These are phyloP conservation scores for Ranitomeya variabilis DNA, from an alignment of 2,113 vertebrate species.

Conservation along the genomic window DNA sequence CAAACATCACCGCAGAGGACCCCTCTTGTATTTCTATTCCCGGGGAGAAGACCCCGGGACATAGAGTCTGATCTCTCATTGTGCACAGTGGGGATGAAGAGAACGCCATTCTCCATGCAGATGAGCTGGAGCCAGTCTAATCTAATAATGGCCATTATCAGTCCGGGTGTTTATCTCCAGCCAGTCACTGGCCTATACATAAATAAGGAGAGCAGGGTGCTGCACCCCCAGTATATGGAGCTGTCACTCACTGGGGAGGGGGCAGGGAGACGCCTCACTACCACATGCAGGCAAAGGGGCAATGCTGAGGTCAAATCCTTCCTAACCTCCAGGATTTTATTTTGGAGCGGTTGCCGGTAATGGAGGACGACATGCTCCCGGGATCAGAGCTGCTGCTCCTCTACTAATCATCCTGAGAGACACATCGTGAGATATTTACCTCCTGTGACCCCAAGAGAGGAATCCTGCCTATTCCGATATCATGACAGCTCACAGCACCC, in stretches of 20 bases:
- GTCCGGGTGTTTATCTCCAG: constrained; percentile 8
- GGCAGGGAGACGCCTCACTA: neutral
- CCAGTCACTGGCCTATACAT: neutral
- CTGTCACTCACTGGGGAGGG: neutral
- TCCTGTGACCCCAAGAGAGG: neutral
- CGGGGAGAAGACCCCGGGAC: neutral
- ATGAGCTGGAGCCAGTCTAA: constrained; percentile 39
- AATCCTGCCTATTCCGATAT: neutral
- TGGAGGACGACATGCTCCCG: neutral
- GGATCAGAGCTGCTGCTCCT: neutral
- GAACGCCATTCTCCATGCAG: neutral
- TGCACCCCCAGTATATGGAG: neutral
- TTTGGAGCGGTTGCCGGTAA: neutral
- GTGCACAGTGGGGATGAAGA: constrained; percentile 3
- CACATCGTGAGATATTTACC: neutral
- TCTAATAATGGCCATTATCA: constrained; percentile 24
- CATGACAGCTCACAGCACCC: neutral
- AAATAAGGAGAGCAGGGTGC: neutral
- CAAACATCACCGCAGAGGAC: neutral
- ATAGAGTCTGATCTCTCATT: constrained; percentile 20
- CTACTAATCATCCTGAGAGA: neutral
- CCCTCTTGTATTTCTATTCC: constrained; percentile 11
- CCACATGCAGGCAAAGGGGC: neutral
- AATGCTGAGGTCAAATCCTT: constrained; percentile 9
- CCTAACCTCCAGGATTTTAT: neutral